phyloP scores from a whole-genome alignment of 2,888 invertebrate genomes.

The Pheosia gnoma region DNA sequence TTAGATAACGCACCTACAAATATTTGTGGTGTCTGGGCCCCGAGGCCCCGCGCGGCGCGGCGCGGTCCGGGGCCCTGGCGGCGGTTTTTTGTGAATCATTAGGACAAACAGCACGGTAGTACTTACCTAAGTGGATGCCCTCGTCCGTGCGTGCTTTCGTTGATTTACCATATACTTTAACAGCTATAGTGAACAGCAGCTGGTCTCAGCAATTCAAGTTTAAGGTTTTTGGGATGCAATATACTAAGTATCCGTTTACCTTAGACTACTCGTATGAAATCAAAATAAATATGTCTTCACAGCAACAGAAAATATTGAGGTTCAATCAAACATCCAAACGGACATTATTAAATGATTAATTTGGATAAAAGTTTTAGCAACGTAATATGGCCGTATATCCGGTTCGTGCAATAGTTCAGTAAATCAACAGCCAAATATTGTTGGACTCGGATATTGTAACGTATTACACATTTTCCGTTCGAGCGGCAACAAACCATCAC shows the following conservation, averaged over 20 bases:
- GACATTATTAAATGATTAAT: neutral
- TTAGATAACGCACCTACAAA: conserved; percentile 37
- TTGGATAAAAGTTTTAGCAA: neutral
- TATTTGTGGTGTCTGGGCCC: conserved; percentile 26
- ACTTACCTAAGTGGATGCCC: neutral
- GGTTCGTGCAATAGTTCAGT: neutral
- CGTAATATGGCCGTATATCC: neutral
- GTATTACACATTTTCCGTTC: conserved; percentile 47
- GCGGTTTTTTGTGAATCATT: neutral
- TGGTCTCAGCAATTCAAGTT: too few relatives aligned
- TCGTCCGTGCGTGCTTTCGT: neutral
- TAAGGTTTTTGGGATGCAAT: too few relatives aligned
- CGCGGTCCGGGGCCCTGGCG: neutral
- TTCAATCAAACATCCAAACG: too few relatives aligned
- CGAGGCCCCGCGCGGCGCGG: conserved; percentile 4
- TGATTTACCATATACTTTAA: neutral
- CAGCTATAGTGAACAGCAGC: too few relatives aligned
- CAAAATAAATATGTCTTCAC: too few relatives aligned
- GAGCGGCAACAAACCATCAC: conserved; percentile 38
- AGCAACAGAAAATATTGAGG: too few relatives aligned
- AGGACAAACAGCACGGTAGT: neutral
- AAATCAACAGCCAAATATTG: conserved; percentile 2
- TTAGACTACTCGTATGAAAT: too few relatives aligned
- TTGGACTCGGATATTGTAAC: conserved; percentile 41
- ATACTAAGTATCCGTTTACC: too few relatives aligned